Conservation (phyloP, 2,797 vertebrate genomes). For the Myiotriccus ornatus region DNA sequence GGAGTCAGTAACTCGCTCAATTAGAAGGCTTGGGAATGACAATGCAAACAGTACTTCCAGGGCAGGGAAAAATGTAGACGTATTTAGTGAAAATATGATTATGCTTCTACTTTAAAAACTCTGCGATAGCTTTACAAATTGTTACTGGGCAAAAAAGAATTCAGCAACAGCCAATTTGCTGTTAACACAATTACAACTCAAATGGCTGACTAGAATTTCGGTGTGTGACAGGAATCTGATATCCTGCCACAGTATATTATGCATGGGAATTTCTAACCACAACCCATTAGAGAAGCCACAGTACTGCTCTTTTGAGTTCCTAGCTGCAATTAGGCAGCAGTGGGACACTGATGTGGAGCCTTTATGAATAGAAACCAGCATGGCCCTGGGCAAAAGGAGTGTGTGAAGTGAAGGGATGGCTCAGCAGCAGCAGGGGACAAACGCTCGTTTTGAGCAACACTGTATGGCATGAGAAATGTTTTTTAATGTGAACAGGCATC, state of each 20-base stretch:
- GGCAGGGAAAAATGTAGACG: not conserved
- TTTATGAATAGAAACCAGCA: constrained; percentile 43
- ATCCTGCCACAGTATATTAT: not conserved
- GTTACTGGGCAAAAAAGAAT: not conserved
- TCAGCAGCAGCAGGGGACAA: constrained; percentile 19
- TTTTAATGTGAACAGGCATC: constrained; percentile 20
- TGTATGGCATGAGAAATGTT: not conserved
- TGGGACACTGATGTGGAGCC: constrained; percentile 26
- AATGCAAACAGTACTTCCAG: not conserved
- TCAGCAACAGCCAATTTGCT: constrained; percentile 38
- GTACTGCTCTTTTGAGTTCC: constrained; percentile 18
- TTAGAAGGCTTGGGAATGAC: not conserved
- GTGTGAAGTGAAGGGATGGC: constrained; percentile 6
- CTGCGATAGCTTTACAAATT: constrained; percentile 12
- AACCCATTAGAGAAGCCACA: constrained; percentile 37
- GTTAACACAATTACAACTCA: constrained; percentile 11
- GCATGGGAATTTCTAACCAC: constrained; percentile 28
- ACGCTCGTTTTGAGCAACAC: not conserved
- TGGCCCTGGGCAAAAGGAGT: constrained; percentile 35
- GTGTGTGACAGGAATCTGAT: constrained; percentile 40
- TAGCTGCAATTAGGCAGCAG: constrained; percentile 52
- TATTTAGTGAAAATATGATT: not conserved
- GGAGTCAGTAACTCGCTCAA: not conserved
- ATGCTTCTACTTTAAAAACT: not conserved
- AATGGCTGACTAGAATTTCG: not conserved